Evolutionary conservation across 1,140 invertebrate species (phyloP).

Genomic region (Eciton burchellii): DNA sequence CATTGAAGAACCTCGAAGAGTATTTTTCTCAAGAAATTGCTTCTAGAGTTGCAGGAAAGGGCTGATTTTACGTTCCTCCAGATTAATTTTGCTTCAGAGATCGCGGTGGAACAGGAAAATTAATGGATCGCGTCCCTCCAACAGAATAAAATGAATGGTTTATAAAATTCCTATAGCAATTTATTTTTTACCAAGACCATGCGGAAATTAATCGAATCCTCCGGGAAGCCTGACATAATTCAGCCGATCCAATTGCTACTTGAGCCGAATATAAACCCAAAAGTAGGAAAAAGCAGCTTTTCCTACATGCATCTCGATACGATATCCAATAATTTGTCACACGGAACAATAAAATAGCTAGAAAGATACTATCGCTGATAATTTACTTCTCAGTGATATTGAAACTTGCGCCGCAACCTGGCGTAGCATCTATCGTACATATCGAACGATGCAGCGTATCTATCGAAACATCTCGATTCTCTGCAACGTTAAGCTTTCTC

Average conservation of each 20-base stretch:
- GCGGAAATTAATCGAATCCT: neutral
- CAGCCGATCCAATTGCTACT: neutral
- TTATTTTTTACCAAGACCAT: neutral
- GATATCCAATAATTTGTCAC: too few species aligned
- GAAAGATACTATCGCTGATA: neutral
- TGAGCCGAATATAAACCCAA: neutral
- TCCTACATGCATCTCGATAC: too few species aligned
- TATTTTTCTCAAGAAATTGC: constrained; percentile 42
- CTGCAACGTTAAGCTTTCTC: constrained; percentile 11
- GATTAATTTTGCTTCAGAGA: constrained; percentile 50
- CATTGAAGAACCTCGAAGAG: constrained; percentile 41
- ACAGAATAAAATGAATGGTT: neutral
- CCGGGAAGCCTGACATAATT: neutral
- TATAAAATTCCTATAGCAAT: constrained; percentile 3
- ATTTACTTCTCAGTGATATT: neutral
- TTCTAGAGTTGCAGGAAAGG: constrained; percentile 2
- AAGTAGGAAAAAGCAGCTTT: too few species aligned
- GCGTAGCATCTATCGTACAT: neutral
- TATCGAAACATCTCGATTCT: constrained; percentile 19
- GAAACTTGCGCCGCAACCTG: neutral
- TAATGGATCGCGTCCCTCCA: constrained; percentile 12
- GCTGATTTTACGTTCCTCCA: constrained; percentile 29
- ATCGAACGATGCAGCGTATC: neutral
- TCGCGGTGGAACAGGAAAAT: neutral
- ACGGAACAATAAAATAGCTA: too few species aligned